phyloP scores from a whole-genome alignment of 1,140 invertebrate genomes.

The Magallana ariakensis region DNA sequence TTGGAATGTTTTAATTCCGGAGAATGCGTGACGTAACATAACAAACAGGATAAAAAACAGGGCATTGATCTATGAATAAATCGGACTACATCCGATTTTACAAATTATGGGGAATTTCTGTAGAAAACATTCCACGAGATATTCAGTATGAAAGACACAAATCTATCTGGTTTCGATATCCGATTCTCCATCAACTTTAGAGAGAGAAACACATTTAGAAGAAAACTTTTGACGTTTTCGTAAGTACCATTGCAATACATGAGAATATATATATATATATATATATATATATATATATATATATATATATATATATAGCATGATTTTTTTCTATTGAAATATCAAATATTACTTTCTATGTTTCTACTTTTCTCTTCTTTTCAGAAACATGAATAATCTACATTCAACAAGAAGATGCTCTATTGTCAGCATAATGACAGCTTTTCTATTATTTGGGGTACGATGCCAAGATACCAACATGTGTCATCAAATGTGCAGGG shows the following conservation, averaged over 20 bases:
- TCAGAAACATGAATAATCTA: not conserved
- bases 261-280: no score
- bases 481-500: constrained; percentile 1
- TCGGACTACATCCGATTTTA: not conserved
- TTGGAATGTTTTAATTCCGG: not conserved
- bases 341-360: not conserved
- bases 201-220: not conserved
- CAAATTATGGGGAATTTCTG: not conserved
- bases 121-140: not conserved
- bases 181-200: not conserved
- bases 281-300: no score
- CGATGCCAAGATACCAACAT: not conserved
- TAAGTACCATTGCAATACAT: not conserved
- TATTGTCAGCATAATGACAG: not conserved
- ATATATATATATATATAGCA: no score
- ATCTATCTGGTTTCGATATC: not conserved
- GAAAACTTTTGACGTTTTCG: not conserved
- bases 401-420: not conserved
- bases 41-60: not conserved
- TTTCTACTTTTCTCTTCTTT: not conserved
- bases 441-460: not conserved
- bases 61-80: not conserved
- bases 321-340: no score
- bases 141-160: not conserved
- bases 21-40: not conserved